Percentiles rank a stretch among this genome's conserved stretches.
Evolutionary conservation across 2,888 invertebrate genomes (phyloP).

Genomic region (Macropis europaea): DNA sequence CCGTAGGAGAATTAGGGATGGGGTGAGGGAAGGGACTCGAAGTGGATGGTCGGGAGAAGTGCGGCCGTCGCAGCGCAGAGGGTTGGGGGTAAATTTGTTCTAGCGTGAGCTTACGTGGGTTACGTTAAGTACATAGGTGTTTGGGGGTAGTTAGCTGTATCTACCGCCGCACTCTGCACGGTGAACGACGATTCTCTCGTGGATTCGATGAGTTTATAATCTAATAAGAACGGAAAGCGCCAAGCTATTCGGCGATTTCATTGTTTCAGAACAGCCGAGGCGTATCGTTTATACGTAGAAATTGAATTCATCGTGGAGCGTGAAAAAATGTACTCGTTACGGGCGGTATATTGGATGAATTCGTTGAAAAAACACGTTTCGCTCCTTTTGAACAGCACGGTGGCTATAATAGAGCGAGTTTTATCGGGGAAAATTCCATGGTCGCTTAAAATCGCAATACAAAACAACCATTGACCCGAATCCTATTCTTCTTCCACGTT

Average conservation of each 20-base stretch:
- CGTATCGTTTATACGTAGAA: background rate
- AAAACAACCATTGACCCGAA: conserved; percentile 49
- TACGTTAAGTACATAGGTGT: conserved; percentile 79
- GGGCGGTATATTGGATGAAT: background rate
- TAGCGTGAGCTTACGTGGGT: conserved; percentile 80
- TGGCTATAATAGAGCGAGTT: conserved; percentile 15
- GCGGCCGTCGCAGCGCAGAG: conserved; percentile 37
- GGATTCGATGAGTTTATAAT: conserved; percentile 36
- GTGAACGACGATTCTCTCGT: conserved; percentile 32
- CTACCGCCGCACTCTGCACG: conserved; percentile 58
- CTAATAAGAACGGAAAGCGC: conserved; percentile 2
- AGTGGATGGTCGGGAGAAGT: conserved; percentile 53
- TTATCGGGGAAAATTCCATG: conserved; percentile 36
- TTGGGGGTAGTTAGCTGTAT: conserved; percentile 74
- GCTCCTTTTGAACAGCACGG: conserved; percentile 2
- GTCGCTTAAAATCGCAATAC: conserved; percentile 37
- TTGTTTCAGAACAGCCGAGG: too few relatives aligned
- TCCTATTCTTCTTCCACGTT: conserved; percentile 42
- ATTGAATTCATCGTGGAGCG: background rate
- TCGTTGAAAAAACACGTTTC: conserved; percentile 8
- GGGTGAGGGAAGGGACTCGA: conserved; percentile 67
- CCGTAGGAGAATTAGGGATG: conserved; percentile 63
- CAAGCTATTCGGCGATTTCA: background rate
- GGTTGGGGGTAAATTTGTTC: conserved; percentile 76
- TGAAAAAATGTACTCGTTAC: background rate